Evolutionary conservation across 2,113 vertebrate species (phyloP), one percentile per base, ranked within the genome.

Genomic region (Xyliphius kryptos): DNA sequence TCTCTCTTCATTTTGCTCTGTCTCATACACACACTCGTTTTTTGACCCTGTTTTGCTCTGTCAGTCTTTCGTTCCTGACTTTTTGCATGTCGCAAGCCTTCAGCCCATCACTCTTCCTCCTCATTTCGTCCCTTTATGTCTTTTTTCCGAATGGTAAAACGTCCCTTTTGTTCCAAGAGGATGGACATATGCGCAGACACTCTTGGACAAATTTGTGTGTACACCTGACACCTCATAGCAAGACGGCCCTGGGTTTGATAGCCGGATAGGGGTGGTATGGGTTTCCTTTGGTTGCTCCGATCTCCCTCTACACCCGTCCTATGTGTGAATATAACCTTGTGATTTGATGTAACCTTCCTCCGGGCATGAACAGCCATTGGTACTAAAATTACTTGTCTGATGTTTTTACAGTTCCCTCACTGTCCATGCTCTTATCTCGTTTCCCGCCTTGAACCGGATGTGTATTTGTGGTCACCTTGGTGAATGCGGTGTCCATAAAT

Each of bases 181-280:
- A 57, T 68, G 66, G 41, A 70, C 52, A 58, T 72, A 56, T 32
- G n/a, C 22, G 15, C 52, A 36, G 37, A 51, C 49, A 49, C 40
- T 55, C 68, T 62, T 67, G 61, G 49, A 74, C 69, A 74, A 69
- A 49, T 70, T 73, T n/a, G n/a, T n/a, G n/a, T n/a, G n/a, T n/a
- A n/a, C n/a, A n/a, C n/a, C n/a, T n/a, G n/a, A n/a, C n/a, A n/a
- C n/a, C n/a, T n/a, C 68, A 76, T 71, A 57, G n/a, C n/a, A n/a
- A n/a, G n/a, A n/a, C n/a, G n/a, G n/a, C n/a, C n/a, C n/a, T n/a
- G n/a, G n/a, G n/a, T n/a, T n/a, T n/a, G n/a, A n/a, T n/a, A n/a
- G n/a, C n/a, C n/a, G n/a, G n/a, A n/a, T n/a, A n/a, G n/a, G n/a
- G n/a, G n/a, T n/a, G n/a, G n/a, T n/a, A n/a, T n/a, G n/a, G n/a